A percentile compares a stretch with the other conserved stretches of the same genome.
Evolutionary conservation across 2,797 vertebrate species (phyloP).

Genomic region (Carduelis carduelis): DNA sequence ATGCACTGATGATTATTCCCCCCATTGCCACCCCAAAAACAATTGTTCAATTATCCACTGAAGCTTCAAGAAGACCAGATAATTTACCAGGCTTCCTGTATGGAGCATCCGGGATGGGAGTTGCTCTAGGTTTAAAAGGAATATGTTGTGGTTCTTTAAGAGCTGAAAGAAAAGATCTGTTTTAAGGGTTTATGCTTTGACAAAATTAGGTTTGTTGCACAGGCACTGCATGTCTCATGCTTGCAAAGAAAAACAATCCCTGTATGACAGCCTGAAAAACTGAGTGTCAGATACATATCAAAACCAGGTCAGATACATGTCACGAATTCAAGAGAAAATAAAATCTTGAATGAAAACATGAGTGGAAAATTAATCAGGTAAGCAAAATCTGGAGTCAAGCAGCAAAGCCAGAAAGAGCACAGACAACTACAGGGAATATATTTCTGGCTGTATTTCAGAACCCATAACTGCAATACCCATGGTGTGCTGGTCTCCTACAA

Average conservation of each 20-base stretch:
- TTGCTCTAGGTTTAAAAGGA: constrained; percentile 61
- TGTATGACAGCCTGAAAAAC: not conserved
- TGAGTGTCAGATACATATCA: not conserved
- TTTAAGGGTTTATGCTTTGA: not conserved
- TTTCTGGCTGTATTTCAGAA: not conserved
- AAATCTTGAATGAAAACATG: not conserved
- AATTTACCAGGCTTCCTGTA: constrained; percentile 71
- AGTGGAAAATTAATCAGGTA: not conserved
- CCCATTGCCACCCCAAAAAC: not conserved
- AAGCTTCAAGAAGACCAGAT: not conserved
- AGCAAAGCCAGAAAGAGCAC: not conserved
- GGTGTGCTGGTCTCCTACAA: not conserved
- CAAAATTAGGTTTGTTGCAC: not conserved
- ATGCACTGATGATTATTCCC: not conserved
- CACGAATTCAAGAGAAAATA: not conserved
- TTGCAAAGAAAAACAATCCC: not conserved
- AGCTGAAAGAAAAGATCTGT: constrained; percentile 68
- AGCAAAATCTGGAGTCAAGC: not conserved
- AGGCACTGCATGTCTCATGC: not conserved
- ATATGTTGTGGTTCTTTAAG: constrained; percentile 54
- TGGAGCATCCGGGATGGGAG: constrained; percentile 51
- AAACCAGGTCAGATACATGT: not conserved
- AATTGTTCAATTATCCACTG: not conserved
- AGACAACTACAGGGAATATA: not conserved
- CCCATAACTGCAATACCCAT: not conserved